phyloP scores from a whole-genome alignment of 2,888 invertebrate species.

The Chrysina gloriosa region DNA sequence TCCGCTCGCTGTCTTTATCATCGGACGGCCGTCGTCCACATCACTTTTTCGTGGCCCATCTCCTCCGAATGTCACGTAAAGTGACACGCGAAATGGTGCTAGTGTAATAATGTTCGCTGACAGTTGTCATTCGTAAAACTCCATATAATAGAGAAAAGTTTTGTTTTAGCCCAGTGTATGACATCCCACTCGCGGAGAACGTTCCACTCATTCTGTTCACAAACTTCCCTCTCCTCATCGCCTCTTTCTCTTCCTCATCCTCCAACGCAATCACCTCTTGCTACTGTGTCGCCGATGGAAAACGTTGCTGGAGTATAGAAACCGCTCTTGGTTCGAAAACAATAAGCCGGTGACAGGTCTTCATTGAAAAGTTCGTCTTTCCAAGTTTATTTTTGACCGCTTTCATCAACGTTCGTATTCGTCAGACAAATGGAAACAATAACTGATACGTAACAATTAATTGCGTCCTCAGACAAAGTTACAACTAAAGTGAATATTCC shows the following conservation, averaged over 20 bases:
- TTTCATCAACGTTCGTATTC: slow-evolving; percentile 41
- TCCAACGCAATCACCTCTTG: not conserved
- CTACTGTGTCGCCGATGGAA: slow-evolving; percentile 17
- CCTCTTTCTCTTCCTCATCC: not conserved
- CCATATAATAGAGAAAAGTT: slow-evolving; percentile 60
- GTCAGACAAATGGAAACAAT: slow-evolving; percentile 32
- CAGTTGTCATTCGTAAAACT: slow-evolving; percentile 64
- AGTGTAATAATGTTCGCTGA: slow-evolving; percentile 64
- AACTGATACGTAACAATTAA: slow-evolving; percentile 32
- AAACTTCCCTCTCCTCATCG: slow-evolving; percentile 49
- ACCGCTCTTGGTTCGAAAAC: slow-evolving; percentile 46
- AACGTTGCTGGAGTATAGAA: slow-evolving; percentile 27
- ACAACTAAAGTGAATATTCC: not conserved
- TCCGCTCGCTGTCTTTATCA: slow-evolving; percentile 49
- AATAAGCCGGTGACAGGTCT: slow-evolving; percentile 49
- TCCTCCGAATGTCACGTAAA: slow-evolving; percentile 55
- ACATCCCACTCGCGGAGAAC: slow-evolving; percentile 33
- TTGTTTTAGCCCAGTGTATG: slow-evolving; percentile 56
- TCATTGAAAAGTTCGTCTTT: slow-evolving; percentile 49
- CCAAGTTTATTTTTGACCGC: slow-evolving; percentile 49
- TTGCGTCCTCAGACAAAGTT: not conserved
- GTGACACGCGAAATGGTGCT: slow-evolving; percentile 57
- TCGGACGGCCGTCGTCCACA: slow-evolving; percentile 46
- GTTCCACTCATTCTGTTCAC: slow-evolving; percentile 39
- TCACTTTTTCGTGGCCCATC: slow-evolving; percentile 49